Evolutionary conservation across 2,113 vertebrate genomes (phyloP).

Genomic region (Poeciliopsis prolifica): DNA sequence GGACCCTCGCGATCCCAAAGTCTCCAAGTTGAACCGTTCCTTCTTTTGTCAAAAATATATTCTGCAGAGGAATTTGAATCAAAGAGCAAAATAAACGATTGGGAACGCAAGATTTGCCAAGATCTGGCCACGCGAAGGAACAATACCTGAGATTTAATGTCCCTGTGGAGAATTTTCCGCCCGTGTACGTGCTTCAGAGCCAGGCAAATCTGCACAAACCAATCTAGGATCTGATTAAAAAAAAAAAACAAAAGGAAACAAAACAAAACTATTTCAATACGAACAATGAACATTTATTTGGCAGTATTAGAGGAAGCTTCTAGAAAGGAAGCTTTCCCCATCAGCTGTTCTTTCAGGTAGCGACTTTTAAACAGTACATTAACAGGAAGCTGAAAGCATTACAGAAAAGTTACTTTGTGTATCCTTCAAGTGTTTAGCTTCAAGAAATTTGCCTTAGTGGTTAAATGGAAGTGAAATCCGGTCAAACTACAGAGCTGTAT

Average conservation of each 20-base stretch:
- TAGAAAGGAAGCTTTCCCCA: no score
- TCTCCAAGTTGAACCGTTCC: constrained; percentile 96
- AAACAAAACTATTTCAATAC: neutral
- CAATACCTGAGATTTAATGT: constrained; percentile 97
- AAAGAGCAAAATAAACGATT: neutral
- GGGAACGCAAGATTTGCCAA: neutral
- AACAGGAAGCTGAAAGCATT: no score
- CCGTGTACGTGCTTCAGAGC: constrained; percentile 97
- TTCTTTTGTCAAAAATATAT: constrained; percentile 98
- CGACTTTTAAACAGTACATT: no score
- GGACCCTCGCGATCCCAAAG: constrained; percentile 96
- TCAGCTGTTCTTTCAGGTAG: no score
- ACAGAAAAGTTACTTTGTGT: no score
- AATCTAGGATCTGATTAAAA: constrained; percentile 88
- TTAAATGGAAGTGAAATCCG: neutral
- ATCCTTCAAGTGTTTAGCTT: no score
- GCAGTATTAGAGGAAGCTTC: no score
- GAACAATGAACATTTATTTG: neutral
- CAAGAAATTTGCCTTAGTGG: neutral
- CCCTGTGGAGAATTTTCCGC: constrained; percentile 96
- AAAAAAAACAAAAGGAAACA: neutral
- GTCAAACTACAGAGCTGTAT: no score
- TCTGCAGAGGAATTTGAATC: constrained; percentile 70
- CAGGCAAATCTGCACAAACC: constrained; percentile 98
- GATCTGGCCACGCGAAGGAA: neutral